Base-by-base conservation (phyloP, 2,797 vertebrate species). In the Catamblyrhynchus diadema region DNA sequence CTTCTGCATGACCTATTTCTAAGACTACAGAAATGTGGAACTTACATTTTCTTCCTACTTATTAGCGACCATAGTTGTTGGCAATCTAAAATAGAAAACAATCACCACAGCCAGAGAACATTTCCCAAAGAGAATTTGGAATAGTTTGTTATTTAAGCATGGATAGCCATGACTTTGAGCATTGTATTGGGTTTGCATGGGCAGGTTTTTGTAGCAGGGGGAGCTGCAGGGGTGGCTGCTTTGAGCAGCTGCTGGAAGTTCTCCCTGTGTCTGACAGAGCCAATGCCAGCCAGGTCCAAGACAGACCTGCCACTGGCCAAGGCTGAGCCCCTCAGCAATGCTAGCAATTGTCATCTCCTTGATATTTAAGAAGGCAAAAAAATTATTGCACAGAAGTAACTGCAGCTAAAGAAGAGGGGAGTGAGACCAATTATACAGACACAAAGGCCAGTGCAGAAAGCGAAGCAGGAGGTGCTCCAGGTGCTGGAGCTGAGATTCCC, bases 231-330 rank as follows among this genome's bases (percentile, higher is more conserved):
- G 18, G 35, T 77, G 33, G 45, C 39, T 65, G 37, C 33, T 78
- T 53, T 65, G 33, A 45, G 73, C 65, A 71, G 45, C 30, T 71
- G 44, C 25, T 83, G 59, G 57, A 71, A 78, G 39, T 15, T 51
- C 57, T 44, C 45, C 45, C 25, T 35, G 7, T 18, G 19, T 41
- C 39, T 86, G 64, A 41, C 17, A 62, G 33, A 69, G 30, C 25
- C 57, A 35, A 27, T 12, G 48, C 32, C 42, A 78, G 42, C 21
- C 5, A 0, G 12, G 10, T 54, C 48, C 42, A 35, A 32, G 39
- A 65, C 13, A 27, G 25, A 84, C 3, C 6, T 0, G 1, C 18
- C 2, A 16, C 11, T 24, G 32, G 15, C 19, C 54, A 74, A 14
- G 41, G 27, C 20, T 71, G 21, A 59, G 18, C 8, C 30, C 1